Evolutionary conservation across 2,797 vertebrate species (phyloP).

Genomic region (Pipistrellus kuhlii): DNA sequence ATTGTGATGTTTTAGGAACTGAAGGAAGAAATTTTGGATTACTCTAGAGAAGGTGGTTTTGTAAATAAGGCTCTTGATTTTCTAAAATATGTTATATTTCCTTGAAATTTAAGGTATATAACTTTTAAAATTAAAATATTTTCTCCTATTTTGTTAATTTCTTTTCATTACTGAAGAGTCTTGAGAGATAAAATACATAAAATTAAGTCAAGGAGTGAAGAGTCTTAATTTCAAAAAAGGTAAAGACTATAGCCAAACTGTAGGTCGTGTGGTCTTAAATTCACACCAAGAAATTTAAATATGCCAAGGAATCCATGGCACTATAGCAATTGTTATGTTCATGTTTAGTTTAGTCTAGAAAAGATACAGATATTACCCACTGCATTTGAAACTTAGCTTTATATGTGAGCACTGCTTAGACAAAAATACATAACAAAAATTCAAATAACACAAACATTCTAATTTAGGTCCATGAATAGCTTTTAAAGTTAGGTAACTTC

Average conservation of each 20-base stretch:
- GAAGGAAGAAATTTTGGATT: constrained; percentile 72
- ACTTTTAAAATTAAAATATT: not conserved
- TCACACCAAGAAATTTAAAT: constrained; percentile 29
- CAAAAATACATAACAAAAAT: not conserved
- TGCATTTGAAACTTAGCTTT: constrained; percentile 34
- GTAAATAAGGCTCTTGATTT: constrained; percentile 42
- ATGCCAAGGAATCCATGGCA: not conserved
- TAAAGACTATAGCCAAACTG: not conserved
- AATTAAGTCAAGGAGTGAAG: constrained; percentile 49
- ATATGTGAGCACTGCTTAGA: constrained; percentile 18
- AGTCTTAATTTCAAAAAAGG: not conserved
- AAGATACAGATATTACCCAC: not conserved
- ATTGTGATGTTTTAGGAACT: constrained; percentile 66
- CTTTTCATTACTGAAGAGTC: not conserved
- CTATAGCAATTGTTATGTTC: not conserved
- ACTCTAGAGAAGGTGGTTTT: constrained; percentile 36
- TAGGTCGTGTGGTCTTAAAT: not conserved
- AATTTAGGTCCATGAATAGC: not conserved
- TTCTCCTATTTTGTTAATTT: constrained; percentile 27
- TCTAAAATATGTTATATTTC: not conserved
- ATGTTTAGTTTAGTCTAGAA: not conserved
- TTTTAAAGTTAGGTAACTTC: too few species aligned
- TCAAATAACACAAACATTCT: constrained; percentile 34
- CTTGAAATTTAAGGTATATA: not conserved
- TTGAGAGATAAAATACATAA: constrained; percentile 28